These are phyloP conservation scores for Bombyx mori DNA, from an alignment of 1,140 invertebrate genomes.

Conservation along the genomic window DNA sequence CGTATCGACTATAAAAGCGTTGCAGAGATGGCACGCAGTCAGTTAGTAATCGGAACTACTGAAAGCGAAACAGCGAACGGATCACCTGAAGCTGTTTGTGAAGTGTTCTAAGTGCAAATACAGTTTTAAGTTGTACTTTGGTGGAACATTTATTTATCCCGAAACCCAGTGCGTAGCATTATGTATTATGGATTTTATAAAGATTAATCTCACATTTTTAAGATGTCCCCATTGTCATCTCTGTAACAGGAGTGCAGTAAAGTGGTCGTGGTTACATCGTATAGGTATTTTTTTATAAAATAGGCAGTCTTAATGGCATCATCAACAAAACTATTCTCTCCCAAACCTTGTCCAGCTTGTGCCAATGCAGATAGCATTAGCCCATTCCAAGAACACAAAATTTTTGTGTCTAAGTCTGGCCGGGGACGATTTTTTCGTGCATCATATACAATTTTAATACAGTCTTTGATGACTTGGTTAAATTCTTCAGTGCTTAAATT, in stretches of 20 bases:
- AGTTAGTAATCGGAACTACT: too few relatives aligned
- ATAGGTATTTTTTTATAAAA: constrained; percentile 85
- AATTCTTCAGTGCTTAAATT: constrained; percentile 73
- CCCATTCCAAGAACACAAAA: constrained; percentile 94
- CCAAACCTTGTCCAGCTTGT: constrained; percentile 80
- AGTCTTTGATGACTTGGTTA: constrained; percentile 76
- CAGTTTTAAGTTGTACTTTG: too few relatives aligned
- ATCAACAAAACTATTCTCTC: constrained; percentile 78
- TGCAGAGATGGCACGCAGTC: too few relatives aligned
- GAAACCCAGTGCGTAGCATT: too few relatives aligned
- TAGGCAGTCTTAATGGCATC: constrained; percentile 82
- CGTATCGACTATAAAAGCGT: too few relatives aligned
- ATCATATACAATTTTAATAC: constrained; percentile 78
- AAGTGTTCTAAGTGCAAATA: too few relatives aligned
- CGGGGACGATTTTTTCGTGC: constrained; percentile 82
- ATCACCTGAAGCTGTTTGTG: too few relatives aligned
- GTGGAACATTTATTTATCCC: too few relatives aligned
- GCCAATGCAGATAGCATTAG: constrained; percentile 90
- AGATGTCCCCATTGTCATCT: constrained; percentile 72
- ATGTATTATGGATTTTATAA: too few relatives aligned
- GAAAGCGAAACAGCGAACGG: too few relatives aligned
- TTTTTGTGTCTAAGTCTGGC: constrained; percentile 93
- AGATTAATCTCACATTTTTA: constrained; percentile 9
- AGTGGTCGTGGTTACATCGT: constrained; percentile 74
- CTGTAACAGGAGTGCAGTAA: constrained; percentile 89